These are phyloP conservation scores for Zhuqinia jingwanae DNA, from an alignment of 2,888 invertebrate species.

Conservation along the genomic window DNA sequence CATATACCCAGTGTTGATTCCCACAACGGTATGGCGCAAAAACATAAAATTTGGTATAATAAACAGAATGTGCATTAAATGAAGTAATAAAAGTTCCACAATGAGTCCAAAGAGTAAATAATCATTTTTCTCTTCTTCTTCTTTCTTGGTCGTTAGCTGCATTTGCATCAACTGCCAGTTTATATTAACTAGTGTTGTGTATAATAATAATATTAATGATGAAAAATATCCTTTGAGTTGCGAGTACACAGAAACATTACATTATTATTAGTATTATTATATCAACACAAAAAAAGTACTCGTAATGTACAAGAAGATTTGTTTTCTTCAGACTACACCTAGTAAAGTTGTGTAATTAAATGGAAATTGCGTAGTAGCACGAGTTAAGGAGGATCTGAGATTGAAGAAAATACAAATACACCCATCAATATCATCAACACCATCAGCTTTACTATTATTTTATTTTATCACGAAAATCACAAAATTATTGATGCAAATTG, in stretches of 20 bases:
- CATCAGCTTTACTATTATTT: constrained; percentile 15
- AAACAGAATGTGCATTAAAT: constrained; percentile 51
- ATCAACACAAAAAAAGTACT: too few relatives aligned
- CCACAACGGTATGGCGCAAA: not conserved
- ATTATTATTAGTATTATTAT: not conserved
- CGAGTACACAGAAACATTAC: not conserved
- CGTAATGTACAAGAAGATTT: too few relatives aligned
- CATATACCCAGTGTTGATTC: not conserved
- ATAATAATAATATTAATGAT: constrained; percentile 1
- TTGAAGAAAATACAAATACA: too few relatives aligned
- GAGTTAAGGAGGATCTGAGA: too few relatives aligned
- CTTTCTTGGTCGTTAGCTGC: not conserved
- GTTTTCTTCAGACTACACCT: too few relatives aligned
- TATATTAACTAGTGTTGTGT: not conserved
- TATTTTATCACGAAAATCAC: constrained; percentile 65
- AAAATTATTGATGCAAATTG: constrained; percentile 59
- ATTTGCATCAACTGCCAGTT: not conserved
- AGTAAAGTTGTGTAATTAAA: not conserved
- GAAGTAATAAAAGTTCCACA: constrained; percentile 64
- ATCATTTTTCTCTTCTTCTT: constrained; percentile 31
- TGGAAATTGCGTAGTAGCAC: constrained; percentile 15
- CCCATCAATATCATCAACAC: constrained; percentile 36
- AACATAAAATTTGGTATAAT: not conserved
- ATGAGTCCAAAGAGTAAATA: constrained; percentile 47
- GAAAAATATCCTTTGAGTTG: not conserved